phyloP scores from a whole-genome alignment of 2,797 vertebrate genomes.

The Halcyon smyrnensis region DNA sequence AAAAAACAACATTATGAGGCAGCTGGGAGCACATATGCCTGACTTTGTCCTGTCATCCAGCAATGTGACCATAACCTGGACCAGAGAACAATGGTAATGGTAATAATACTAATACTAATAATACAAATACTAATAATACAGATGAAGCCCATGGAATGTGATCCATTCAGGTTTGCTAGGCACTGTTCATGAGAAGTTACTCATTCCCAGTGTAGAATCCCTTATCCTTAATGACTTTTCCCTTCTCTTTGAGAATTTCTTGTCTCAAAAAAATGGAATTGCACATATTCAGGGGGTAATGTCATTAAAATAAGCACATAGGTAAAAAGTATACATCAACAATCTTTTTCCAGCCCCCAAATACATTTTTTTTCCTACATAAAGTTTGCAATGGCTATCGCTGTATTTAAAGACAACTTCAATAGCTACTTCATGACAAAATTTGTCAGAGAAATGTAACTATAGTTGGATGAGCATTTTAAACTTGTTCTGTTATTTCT shows the following conservation, averaged over 20 bases:
- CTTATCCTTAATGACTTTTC: not conserved
- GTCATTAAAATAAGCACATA: not conserved
- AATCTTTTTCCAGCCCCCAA: not conserved
- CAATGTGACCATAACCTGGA: not conserved
- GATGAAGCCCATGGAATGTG: not conserved
- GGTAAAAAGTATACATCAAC: not conserved
- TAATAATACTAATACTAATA: not conserved
- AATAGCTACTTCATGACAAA: not conserved
- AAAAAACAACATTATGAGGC: not conserved
- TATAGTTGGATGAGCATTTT: not conserved
- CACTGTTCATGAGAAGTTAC: not conserved
- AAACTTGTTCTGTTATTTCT: not conserved
- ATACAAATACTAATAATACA: not conserved
- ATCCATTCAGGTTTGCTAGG: not conserved
- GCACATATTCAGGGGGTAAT: not conserved
- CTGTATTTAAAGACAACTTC: not conserved
- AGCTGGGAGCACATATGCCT: accelerated
- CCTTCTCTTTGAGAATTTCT: not conserved
- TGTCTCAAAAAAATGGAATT: not conserved
- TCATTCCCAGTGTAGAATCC: not conserved
- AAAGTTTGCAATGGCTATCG: not conserved
- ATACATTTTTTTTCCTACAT: not conserved
- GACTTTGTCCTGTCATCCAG: not conserved
- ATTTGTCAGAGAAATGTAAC: not conserved
- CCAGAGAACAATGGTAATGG: not conserved